Base-by-base conservation (phyloP, 2,888 invertebrate genomes). In the Ganaspis brasiliensis region DNA sequence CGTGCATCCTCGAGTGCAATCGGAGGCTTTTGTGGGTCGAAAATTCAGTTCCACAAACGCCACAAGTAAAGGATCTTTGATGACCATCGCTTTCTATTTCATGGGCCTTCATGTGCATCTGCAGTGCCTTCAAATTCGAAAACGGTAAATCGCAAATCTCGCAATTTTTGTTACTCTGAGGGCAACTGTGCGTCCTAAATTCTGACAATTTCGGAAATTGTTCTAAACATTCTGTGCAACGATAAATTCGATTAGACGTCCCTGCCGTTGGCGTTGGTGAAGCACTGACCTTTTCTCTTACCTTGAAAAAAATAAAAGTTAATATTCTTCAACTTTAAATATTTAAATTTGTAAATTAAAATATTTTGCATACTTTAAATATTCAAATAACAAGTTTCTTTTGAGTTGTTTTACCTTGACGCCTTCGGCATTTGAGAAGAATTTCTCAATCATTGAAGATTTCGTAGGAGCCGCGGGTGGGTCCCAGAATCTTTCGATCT, bases 1-100 rank as follows among this genome's bases (percentile, higher is more conserved):
- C 94, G 83, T 96, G 96, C 94, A 96, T 96, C 79, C 95, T 93
- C 84, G 93, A 94, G 87, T 96, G 96, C 63, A 96, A 91, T 83
- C 95, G 92, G 73, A 95, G 88, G 82, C 93, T 92, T 86, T 96
- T 96, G 82, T 94, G 94, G 0, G 95, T 93, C 0, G 93, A 92
- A 85, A 96, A 96, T 35, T 93, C 91, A 0, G 96, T 96, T 52
- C 93, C 93, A 85, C 96, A 96, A n/a, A 94, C 92, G 8, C 92
- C 92, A 83, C 96, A 96, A 72, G 93, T 89, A 81, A 93, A 94
- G 0, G 92, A 91, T 4, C 91, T 91, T 16, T 79, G 79, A 57
- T 86, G 81, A 12, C 84, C 82, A 37, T 84, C 83, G 52, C 80
- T 80, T 21, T 89, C 85, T 45, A 84, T 81, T 86, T 93, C 93